Base-by-base conservation (phyloP, 2,113 vertebrate genomes). In the Sinocyclocheilus maitianheensis region DNA sequence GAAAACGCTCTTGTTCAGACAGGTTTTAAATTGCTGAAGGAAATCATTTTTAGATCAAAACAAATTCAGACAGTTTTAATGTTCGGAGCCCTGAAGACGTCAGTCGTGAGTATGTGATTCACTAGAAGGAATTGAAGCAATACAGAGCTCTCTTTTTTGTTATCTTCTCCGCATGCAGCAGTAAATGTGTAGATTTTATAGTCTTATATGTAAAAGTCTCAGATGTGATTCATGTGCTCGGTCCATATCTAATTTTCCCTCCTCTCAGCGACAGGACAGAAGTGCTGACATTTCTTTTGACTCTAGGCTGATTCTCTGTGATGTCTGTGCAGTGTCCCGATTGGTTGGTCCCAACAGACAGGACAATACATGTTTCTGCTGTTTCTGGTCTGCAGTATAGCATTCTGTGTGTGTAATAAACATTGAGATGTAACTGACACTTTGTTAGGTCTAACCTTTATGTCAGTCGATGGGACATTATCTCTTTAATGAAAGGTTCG, bases 251-350 rank as follows among this genome's bases (percentile, higher is more conserved):
- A 55, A 75, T 72, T 88, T 18, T 14, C 77, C 18, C 55, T 76
- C 46, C 67, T 78, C 63, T 76, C 69, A 67, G 55, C 37, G 40
- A 77, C 71, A 65, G 40, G 85, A 89, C 85, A 86, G 87, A 85
- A 77, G 30, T 86, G 87, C 84, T 88, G 87, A 88, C 84, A 79
- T 74, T 67, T 78, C 74, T 83, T 62, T 53, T 81, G 55, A 89
- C 77, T 67, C 46, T 53, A 71, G 63, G 81, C 77, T 77, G 63
- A 80, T 78, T 78, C 53, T 84, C 77, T 58, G 48, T 80, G 82
- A 75, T 83, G 79, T 83, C 84, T 74, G 55, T 48, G 81, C 74
- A 53, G 74, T 37, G 71, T 80, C 34, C 60, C 75, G 69, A 84
- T 43, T 76, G 81, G 76, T 65, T 77, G 77, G 34, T 84, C 69